Base-by-base conservation (phyloP, 2,888 invertebrate genomes). In the Metopia argyrocephala region DNA sequence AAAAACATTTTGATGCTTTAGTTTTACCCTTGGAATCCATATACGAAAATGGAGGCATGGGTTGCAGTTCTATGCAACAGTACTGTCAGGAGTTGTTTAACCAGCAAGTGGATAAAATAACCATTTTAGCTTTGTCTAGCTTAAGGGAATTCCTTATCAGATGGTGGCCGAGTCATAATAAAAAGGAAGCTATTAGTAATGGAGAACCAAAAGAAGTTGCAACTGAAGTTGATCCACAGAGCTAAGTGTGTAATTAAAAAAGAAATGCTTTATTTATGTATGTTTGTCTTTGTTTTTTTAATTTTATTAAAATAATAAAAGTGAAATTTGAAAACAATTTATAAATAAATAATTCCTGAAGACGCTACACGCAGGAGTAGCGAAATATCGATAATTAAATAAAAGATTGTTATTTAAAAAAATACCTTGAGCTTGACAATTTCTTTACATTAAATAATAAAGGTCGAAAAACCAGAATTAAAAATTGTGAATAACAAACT, bases 1-100 rank as follows among this genome's bases (percentile, higher is more conserved):
- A 87, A 18, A 86, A 87, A 0, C 85, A 89, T 62, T 90, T 87
- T 81, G 85, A 85, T 3, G 80, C 85, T 3, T 82, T 88, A 38
- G 50, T 88, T 31, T 85, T 86, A 2, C 83, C 84, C 75, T 79
- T 90, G 4, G 78, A 85, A 2, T 87, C 87, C 52, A 83, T 90
- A 7, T 86, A 85, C 4, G 81, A 62, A 52, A 86, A 86, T 80
- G 90, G 90, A 12, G 85, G 86, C 5, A 73, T 79, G 45, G 89
- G 86, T 9, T 85, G 86, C 15, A 86, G 86, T 38, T 84, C 86
- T 1, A 78, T 82, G 0, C 76, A 81, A 1, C 84, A 84, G 5
- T 90, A 87, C 81, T 88, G 87, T 54, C 85, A 85, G 4, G 83
- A 76, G 66, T 68, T 82, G 25, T 78, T 62, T 28, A 82, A 59